Conservation (phyloP, 2,797 vertebrate genomes). For the Dendrocincla tyrannina region DNA sequence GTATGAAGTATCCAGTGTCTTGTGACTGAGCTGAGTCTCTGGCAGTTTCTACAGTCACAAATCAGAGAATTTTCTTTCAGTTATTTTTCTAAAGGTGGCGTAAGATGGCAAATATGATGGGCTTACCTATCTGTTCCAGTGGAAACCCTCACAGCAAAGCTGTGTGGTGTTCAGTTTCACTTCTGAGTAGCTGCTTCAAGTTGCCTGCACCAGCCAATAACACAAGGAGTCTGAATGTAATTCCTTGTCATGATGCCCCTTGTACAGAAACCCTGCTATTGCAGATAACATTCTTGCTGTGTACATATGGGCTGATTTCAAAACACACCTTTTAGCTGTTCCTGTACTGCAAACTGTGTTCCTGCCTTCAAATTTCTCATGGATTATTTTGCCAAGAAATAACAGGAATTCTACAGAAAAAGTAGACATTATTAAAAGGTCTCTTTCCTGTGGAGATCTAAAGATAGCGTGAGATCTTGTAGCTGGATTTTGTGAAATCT, state of each 20-base stretch:
- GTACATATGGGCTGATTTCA: neutral
- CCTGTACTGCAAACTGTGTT: neutral
- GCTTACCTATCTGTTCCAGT: neutral
- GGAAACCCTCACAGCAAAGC: neutral
- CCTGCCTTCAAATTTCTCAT: neutral
- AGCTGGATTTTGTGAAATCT: neutral
- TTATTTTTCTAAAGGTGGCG: neutral
- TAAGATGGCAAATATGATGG: neutral
- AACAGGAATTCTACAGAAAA: neutral
- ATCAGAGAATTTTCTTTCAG: neutral
- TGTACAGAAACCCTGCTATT: neutral
- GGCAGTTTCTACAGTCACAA: neutral
- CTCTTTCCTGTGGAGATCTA: neutral
- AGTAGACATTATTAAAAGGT: neutral
- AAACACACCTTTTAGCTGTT: neutral
- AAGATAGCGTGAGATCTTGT: neutral
- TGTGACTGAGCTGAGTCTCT: neutral
- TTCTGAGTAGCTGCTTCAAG: neutral
- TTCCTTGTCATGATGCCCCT: neutral
- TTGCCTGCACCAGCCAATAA: neutral
- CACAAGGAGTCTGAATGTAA: neutral
- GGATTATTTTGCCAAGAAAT: neutral
- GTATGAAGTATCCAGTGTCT: neutral
- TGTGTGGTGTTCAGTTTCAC: neutral
- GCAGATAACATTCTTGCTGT: neutral